Percentiles rank a stretch among this genome's conserved stretches.
These are phyloP conservation scores for Latheticus oryzae DNA, from an alignment of 2,888 invertebrate species.

Conservation along the genomic window DNA sequence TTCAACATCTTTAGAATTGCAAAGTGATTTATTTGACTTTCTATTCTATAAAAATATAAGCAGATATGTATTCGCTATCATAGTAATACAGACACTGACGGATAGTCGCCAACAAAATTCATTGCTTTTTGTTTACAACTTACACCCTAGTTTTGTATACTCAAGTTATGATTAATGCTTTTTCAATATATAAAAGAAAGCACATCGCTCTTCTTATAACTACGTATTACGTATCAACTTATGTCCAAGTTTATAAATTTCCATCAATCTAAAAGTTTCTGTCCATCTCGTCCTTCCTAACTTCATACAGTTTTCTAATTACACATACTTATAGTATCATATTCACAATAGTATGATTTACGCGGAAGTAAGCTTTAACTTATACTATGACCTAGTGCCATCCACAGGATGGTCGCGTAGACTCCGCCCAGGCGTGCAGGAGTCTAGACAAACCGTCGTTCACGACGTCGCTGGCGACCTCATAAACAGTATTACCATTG, in stretches of 20 bases:
- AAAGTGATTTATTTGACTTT: slow-evolving; percentile 48
- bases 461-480: slow-evolving; percentile 57
- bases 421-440: slow-evolving; percentile 61
- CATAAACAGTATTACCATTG: slow-evolving; percentile 53
- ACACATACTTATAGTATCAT: too few species aligned
- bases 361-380: slow-evolving; percentile 7
- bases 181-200: slow-evolving; percentile 32
- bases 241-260: too few species aligned
- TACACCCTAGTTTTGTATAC: slow-evolving; percentile 39
- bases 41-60: too few species aligned
- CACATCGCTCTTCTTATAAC: too few species aligned
- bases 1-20: slow-evolving; percentile 5
- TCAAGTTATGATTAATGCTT: slow-evolving; percentile 43
- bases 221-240: too few species aligned
- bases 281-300: too few species aligned
- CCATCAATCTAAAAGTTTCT: too few species aligned
- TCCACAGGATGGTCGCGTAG: slow-evolving; percentile 50
- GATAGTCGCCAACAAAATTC: slow-evolving; percentile 48
- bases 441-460: slow-evolving; percentile 62
- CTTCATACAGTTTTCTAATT: too few species aligned
- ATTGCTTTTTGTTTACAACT: slow-evolving; percentile 45
- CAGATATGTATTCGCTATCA: too few species aligned
- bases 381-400: slow-evolving; percentile 56
- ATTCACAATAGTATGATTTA: too few species aligned
- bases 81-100: slow-evolving; percentile 55